Evolutionary conservation across 2,797 vertebrate species (phyloP), one percentile per base, ranked within the genome.

Genomic region (Anguilla megastoma): DNA sequence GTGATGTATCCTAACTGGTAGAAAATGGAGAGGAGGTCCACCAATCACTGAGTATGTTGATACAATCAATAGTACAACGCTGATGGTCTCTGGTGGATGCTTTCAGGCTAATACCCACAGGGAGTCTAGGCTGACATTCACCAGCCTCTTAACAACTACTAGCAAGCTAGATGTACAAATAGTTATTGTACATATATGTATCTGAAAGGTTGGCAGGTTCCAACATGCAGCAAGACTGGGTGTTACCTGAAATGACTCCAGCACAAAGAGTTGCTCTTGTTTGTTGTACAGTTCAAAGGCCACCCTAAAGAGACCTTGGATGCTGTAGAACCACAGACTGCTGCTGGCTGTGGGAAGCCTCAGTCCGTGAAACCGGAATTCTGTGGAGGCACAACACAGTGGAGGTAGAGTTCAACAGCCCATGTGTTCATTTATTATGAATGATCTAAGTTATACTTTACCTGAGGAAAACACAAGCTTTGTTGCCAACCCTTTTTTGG

Each of bases 281-380:
- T 94, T 96, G 86, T 52, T 94, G 92, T 95, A 97, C 89, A 97
- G 91, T 87, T 97, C 97, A 93, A 97, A 97, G 14, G 96, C 96
- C 2, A 97, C 94, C 92, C 96, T 94, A 89, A 97, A 97, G 88
- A 97, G 92, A 86, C 97, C 97, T 87, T 97, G 95, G 86, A 97
- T 88, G 36, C 95, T 96, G 92, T 97, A 97, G 92, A 97, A 97
- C 97, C 97, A 97, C 86, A 97, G 91, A 89, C 94, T 95, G 93
- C 96, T 97, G 76, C 89, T 94, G 88, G 92, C 90, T 74, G 91
- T 90, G 0, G 96, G 92, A 18, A 97, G 93, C 85, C 93, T 95
- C 91, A 97, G 85, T 3, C 95, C 96, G 84, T 95, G 94, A 86
- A 97, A 95, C 92, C 96, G 94, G 89, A 96, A 95, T 24, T 90